Conservation (phyloP, 30 jellyfish, hydroid and myxozoan species). For the Aurelia aurita region DNA sequence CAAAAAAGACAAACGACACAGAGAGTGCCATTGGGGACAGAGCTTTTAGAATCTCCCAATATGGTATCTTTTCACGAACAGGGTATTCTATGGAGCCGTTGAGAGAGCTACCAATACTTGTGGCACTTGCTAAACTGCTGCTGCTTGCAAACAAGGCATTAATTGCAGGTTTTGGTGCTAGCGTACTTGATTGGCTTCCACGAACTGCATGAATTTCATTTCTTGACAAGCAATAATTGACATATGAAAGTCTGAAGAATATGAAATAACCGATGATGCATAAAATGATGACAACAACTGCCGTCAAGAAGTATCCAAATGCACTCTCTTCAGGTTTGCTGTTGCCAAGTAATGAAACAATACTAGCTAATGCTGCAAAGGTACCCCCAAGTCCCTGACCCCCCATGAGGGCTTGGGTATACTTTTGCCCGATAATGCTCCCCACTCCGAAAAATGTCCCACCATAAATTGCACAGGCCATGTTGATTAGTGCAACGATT, state of each 20-base stretch:
- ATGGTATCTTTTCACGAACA: conserved; percentile 66
- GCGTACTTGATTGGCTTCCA: conserved; percentile 62
- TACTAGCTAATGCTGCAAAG: conserved; percentile 97
- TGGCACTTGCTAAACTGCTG: conserved; percentile 42
- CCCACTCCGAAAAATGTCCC: conserved; percentile 97
- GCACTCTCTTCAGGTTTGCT: conserved; percentile 86
- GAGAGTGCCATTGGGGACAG: conserved; percentile 86
- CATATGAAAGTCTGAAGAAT: conserved; percentile 68
- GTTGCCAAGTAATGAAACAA: conserved; percentile 68
- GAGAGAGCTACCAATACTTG: conserved; percentile 50
- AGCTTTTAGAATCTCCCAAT: conserved; percentile 65
- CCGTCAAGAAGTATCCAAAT: conserved; percentile 85
- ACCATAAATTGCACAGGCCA: conserved; percentile 87
- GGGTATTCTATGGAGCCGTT: conserved; percentile 27
- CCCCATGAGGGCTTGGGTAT: conserved; percentile 97
- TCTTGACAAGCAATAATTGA: conserved; percentile 52
- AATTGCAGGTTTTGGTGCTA: conserved; percentile 39
- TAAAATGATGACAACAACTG: conserved; percentile 69
- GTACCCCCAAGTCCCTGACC: conserved; percentile 99
- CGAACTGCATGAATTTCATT: conserved; percentile 51
- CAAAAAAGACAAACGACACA: conserved; percentile 71
- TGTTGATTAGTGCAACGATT: conserved; percentile 77
- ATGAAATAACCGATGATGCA: conserved; percentile 69
- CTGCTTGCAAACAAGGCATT: conserved; percentile 64
- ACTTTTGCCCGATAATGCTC: conserved; percentile 89